Evolutionary conservation across 2,888 invertebrate genomes (phyloP).

Genomic region (Pemphredon lugubris): DNA sequence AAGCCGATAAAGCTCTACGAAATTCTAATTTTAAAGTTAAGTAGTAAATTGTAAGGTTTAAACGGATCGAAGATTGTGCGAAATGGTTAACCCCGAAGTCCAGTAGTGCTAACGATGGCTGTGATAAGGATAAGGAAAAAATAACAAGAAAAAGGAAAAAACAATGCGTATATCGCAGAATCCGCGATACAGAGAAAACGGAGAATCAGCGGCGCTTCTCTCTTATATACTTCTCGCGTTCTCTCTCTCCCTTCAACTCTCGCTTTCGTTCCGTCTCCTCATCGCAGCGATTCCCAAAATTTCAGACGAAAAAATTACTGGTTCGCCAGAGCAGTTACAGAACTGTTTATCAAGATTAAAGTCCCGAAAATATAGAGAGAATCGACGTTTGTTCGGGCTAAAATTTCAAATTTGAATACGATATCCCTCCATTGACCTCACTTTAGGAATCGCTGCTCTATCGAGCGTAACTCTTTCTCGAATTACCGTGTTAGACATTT

Average conservation of each 20-base stretch:
- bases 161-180: conserved; percentile 14
- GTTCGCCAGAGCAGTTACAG: conserved; percentile 1
- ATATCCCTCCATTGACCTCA: too few species aligned
- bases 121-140: conserved; percentile 73
- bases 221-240: conserved; percentile 7
- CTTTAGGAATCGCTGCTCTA: too few species aligned
- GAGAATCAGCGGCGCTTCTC: conserved; percentile 7
- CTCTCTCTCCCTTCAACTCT: conserved; percentile 5
- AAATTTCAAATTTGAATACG: too few species aligned
- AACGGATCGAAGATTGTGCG: conserved; percentile 62
- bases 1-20: conserved; percentile 28
- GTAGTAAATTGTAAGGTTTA: conserved; percentile 64
- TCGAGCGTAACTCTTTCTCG: too few species aligned
- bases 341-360: too few species aligned
- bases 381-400: too few species aligned
- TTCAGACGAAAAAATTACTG: not conserved
- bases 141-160: conserved; percentile 28
- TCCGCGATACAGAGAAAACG: conserved; percentile 12
- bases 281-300: not conserved
- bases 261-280: conserved; percentile 38
- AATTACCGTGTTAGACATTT: too few species aligned
- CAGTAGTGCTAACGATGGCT: conserved; percentile 75
- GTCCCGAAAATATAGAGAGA: too few species aligned
- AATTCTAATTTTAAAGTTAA: conserved; percentile 59
- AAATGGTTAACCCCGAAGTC: conserved; percentile 62